These are phyloP conservation scores for Cuculus canorus DNA, from an alignment of 2,797 vertebrate species.

Conservation along the genomic window DNA sequence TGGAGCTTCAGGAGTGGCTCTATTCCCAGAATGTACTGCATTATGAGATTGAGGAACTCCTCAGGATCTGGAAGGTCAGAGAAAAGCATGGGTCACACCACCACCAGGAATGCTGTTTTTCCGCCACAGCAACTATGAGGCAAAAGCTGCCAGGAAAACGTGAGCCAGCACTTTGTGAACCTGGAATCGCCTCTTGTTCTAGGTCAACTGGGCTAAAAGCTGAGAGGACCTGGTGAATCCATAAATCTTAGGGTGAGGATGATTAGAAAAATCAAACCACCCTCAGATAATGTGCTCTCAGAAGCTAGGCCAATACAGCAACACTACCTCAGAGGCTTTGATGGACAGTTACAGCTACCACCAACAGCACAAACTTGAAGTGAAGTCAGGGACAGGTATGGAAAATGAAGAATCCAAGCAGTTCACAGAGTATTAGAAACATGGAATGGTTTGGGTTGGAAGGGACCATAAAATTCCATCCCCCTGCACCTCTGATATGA, in stretches of 20 bases:
- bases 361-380: too few species aligned
- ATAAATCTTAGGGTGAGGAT: not conserved
- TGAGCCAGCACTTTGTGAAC: fast-evolving
- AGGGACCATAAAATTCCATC: too few species aligned
- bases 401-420: too few species aligned
- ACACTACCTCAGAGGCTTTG: not conserved
- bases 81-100: not conserved
- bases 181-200: not conserved
- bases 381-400: too few species aligned
- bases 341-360: too few species aligned
- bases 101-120: fast-evolving
- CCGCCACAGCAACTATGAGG: not conserved
- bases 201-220: not conserved
- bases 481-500: too few species aligned
- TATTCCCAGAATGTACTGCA: constrained; percentile 86
- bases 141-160: not conserved
- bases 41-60: constrained; percentile 90
- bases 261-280: not conserved
- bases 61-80: constrained; percentile 84
- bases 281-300: not conserved
- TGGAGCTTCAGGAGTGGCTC: constrained; percentile 87
- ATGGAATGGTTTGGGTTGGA: too few species aligned
- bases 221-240: not conserved
- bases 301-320: not conserved
- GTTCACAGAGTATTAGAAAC: too few species aligned